Evolutionary conservation across 2,888 invertebrate species (phyloP).

Genomic region (Phytoseiulus persimilis): DNA sequence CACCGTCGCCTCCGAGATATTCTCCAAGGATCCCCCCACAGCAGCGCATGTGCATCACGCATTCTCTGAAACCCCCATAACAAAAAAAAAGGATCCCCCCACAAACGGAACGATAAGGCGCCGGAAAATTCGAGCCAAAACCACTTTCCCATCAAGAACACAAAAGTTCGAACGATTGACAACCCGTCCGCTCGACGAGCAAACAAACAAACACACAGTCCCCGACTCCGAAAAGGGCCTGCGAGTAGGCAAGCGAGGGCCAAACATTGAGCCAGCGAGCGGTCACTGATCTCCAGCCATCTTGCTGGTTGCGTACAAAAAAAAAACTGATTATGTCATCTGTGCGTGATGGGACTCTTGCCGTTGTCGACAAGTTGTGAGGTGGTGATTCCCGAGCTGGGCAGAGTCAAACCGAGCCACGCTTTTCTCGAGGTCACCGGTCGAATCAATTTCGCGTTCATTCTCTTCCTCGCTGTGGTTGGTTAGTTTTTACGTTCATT

Average conservation of each 20-base stretch:
- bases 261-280: not conserved
- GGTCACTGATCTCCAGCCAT: not conserved
- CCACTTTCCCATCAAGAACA: not conserved
- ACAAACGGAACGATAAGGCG: no score
- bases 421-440: not conserved
- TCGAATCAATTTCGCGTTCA: not conserved
- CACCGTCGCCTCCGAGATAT: no score
- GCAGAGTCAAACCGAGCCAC: not conserved
- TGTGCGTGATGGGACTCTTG: not conserved
- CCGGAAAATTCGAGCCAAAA: not conserved
- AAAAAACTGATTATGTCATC: not conserved
- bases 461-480: not conserved
- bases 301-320: not conserved
- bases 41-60: no score
- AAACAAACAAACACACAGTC: not conserved
- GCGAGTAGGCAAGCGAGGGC: not conserved
- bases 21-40: no score
- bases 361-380: not conserved
- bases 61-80: no score
- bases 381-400: not conserved
- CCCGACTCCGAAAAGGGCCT: not conserved
- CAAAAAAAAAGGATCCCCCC: no score
- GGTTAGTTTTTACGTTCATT: constrained; percentile 5
- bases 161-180: not conserved
- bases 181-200: not conserved